phyloP scores from a whole-genome alignment of 2,113 vertebrate species.

The Diadophis punctatus region DNA sequence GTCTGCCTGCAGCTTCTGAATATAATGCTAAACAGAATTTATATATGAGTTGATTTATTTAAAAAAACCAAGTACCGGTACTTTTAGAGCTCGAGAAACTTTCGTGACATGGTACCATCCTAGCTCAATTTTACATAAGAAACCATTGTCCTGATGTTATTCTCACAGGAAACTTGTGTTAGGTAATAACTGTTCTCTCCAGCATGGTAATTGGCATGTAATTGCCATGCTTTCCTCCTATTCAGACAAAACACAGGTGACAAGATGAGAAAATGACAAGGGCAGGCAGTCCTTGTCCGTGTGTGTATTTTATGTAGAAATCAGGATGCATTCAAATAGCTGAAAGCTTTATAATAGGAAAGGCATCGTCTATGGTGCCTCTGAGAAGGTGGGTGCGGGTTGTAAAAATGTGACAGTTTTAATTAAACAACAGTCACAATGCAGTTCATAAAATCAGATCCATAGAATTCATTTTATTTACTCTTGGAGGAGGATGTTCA shows the following conservation, averaged over 20 bases:
- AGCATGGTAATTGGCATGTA: not conserved
- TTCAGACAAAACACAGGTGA: not conserved
- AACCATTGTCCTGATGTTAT: not conserved
- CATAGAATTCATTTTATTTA: not conserved
- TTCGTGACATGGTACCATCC: not conserved
- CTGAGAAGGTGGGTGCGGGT: not conserved
- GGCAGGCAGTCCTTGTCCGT: not conserved
- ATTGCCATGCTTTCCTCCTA: not conserved
- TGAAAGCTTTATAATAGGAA: not conserved
- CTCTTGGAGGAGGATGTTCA: not conserved
- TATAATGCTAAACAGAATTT: not conserved
- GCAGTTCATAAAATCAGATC: not conserved
- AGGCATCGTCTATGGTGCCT: not conserved
- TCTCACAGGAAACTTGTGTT: not conserved
- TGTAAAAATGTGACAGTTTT: not conserved
- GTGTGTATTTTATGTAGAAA: not conserved
- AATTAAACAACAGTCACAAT: not conserved
- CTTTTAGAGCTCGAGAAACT: not conserved
- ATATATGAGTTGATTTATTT: not conserved
- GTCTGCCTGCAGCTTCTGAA: not conserved
- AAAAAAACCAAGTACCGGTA: too few relatives aligned
- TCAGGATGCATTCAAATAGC: not conserved
- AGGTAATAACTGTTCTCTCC: not conserved
- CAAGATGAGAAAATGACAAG: not conserved
- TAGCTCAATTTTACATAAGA: not conserved